Evolutionary conservation across 1,140 invertebrate species (phyloP).

Genomic region (Trissolcus basalis): DNA sequence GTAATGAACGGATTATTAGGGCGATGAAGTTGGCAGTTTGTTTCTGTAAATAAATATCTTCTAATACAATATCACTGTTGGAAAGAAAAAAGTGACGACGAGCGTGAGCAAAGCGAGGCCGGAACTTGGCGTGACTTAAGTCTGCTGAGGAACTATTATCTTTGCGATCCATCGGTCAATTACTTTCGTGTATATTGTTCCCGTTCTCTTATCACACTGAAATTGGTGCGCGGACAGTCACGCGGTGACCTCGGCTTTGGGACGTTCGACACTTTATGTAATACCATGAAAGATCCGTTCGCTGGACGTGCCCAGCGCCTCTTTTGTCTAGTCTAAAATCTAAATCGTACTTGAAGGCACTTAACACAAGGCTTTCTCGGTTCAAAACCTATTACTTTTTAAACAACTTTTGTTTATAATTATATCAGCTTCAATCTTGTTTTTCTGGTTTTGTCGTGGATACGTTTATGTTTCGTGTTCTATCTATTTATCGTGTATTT

Average conservation of each 20-base stretch:
- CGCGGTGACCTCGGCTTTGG: conserved; percentile 39
- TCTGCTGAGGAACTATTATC: conserved; percentile 56
- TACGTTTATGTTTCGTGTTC: conserved; percentile 54
- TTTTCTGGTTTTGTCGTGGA: conserved; percentile 58
- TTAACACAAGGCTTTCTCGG: conserved; percentile 76
- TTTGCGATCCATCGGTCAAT: conserved; percentile 37
- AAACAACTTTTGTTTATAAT: conserved; percentile 38
- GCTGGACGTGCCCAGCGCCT: conserved; percentile 74
- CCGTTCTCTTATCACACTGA: conserved; percentile 44
- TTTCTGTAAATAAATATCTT: conserved; percentile 73
- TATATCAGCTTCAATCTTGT: conserved; percentile 23
- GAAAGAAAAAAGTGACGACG: conserved; percentile 60
- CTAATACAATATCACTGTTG: conserved; percentile 74
- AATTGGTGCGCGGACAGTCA: conserved; percentile 39
- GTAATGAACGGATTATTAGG: conserved; percentile 54
- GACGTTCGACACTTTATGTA: conserved; percentile 55
- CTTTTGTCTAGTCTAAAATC: conserved; percentile 73
- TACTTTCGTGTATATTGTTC: conserved; percentile 37
- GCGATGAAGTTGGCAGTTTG: conserved; percentile 67
- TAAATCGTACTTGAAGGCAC: conserved; percentile 76
- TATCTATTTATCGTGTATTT: conserved; percentile 37
- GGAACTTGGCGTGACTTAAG: conserved; percentile 39
- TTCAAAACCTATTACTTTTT: conserved; percentile 64
- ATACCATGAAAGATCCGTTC: conserved; percentile 71
- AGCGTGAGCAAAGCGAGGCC: conserved; percentile 48